Evolutionary conservation across 2,888 invertebrate species (phyloP), one percentile per base, ranked within the genome.

Genomic region (Macrophya annulata): DNA sequence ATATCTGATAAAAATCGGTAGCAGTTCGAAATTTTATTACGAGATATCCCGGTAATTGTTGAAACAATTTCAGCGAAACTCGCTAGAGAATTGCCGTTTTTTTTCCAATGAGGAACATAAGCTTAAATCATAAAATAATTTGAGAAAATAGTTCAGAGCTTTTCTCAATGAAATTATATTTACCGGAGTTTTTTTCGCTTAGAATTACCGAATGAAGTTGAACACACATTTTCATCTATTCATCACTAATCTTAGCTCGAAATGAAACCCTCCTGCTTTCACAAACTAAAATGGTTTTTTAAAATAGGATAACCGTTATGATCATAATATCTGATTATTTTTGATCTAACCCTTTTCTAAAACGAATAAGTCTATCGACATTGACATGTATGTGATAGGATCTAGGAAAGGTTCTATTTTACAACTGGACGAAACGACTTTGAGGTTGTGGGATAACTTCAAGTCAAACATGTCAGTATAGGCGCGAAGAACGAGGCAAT

Each of bases 391-490:
- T 40, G 37, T 15, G 71, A 62, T 62, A 59, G 37, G 51, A 51
- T 15, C 17, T 51, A 8, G 17, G 37, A 17, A 17, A 5, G 15
- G 68, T 25, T 48, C 45, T 77, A 77, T 77, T 77, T 77, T 55
- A 55, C 17, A 77, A 51, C 55, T 43, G 37, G 43, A 74, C 45
- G 43, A 43, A 74, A 45, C n/a, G 43, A 45, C 17, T 74, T 74
- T 45, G 77, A 55, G 48, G 1, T 51, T 51, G 31, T 37, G 51
- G 31, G 43, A 81, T 81, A 43, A 62, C 37, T 59, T 5, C 25
- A 25, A 45, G 45, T 74, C 74, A 45, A 74, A 25, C 48, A 74
- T 74, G 68, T 68, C 62, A 43, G 45, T 74, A 37, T 74, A 37
- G 37, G 55, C 48, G 51, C 37, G 51, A 77, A 37, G 40, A 51